phyloP scores from a whole-genome alignment of 1,140 invertebrate species.

The Drosophila kepulauana region DNA sequence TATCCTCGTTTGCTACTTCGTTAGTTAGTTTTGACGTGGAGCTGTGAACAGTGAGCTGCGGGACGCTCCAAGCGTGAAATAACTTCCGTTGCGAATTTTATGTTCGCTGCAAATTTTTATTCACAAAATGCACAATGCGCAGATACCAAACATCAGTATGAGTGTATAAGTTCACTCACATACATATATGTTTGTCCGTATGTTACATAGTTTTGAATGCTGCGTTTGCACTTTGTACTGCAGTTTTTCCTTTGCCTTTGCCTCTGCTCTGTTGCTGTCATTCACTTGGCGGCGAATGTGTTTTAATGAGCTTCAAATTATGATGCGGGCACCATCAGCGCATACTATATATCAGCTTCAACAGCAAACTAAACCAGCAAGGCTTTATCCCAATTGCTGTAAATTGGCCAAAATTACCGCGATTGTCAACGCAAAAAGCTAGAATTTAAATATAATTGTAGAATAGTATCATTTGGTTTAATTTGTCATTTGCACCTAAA shows the following conservation, averaged over 20 bases:
- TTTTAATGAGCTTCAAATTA: constrained; percentile 77
- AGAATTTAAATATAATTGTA: not conserved
- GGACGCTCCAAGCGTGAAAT: constrained; percentile 73
- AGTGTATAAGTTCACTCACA: constrained; percentile 6
- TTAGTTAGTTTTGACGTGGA: constrained; percentile 75
- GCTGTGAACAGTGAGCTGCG: constrained; percentile 12
- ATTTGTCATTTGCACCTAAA: not conserved
- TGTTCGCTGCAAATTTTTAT: constrained; percentile 79
- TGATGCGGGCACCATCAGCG: constrained; percentile 36
- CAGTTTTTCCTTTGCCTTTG: constrained; percentile 37
- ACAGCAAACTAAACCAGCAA: too few relatives aligned
- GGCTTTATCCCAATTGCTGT: too few relatives aligned
- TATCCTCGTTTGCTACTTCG: constrained; percentile 63
- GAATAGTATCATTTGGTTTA: not conserved
- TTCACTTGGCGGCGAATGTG: constrained; percentile 51
- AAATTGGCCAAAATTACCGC: too few relatives aligned
- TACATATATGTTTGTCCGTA: constrained; percentile 3
- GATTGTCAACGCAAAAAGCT: too few relatives aligned
- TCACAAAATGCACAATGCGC: constrained; percentile 78
- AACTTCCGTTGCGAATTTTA: constrained; percentile 82
- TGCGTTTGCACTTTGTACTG: constrained; percentile 44
- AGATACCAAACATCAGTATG: constrained; percentile 35
- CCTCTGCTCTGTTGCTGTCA: constrained; percentile 27
- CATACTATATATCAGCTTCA: constrained; percentile 35
- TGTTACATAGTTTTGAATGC: not conserved